phyloP scores from a whole-genome alignment of 2,113 vertebrate species.

The Actenoides lindsayi region DNA sequence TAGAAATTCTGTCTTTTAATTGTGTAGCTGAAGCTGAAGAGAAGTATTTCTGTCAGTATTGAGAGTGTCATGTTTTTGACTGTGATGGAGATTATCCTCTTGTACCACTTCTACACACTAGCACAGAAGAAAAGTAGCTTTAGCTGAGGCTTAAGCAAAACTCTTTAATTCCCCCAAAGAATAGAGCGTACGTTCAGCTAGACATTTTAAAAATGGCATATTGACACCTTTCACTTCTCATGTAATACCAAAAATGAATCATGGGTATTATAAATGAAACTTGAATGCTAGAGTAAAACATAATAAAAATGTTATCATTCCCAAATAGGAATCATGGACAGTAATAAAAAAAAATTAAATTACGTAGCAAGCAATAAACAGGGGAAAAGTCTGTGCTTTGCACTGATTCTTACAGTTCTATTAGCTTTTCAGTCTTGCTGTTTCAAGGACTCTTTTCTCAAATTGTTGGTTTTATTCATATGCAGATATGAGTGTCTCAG shows the following conservation, averaged over 20 bases:
- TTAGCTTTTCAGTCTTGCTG: neutral
- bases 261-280: neutral
- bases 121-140: neutral
- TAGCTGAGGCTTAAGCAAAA: conserved; percentile 4
- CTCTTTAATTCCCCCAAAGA: neutral
- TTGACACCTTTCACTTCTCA: neutral
- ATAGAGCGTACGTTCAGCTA: neutral
- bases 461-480: neutral
- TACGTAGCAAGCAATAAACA: neutral
- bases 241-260: neutral
- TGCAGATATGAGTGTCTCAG: neutral
- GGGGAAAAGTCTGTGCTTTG: neutral
- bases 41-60: neutral
- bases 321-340: neutral
- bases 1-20: neutral
- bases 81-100: neutral
- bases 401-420: neutral
- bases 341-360: neutral
- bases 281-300: neutral
- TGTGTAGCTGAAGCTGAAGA: neutral
- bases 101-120: neutral
- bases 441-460: neutral
- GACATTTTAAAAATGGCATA: neutral
- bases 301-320: neutral
- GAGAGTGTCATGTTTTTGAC: neutral